Evolutionary conservation across 2,888 invertebrate genomes (phyloP).

Genomic region (Eilema sororculum): DNA sequence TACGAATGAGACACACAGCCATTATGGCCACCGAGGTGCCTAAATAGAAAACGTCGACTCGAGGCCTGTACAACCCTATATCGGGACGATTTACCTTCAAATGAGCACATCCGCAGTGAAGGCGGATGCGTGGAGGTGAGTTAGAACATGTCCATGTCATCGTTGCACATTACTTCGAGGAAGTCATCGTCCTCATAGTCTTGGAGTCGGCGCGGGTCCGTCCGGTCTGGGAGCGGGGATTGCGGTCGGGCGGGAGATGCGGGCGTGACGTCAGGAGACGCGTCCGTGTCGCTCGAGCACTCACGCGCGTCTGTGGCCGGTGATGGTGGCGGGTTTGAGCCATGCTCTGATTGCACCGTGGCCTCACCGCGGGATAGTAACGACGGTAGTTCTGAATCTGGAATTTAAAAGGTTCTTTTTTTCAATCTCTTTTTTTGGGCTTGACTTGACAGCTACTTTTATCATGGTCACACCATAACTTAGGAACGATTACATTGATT

Average conservation of each 20-base stretch:
- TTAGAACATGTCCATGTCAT: slow-evolving; percentile 91
- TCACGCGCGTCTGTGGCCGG: slow-evolving; percentile 92
- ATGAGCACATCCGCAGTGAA: not conserved
- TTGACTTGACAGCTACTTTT: not conserved
- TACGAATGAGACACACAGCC: slow-evolving; percentile 12
- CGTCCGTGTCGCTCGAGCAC: slow-evolving; percentile 89
- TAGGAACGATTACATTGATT: too few species aligned
- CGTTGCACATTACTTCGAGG: slow-evolving; percentile 90
- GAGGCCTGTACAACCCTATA: not conserved
- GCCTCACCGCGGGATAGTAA: slow-evolving; percentile 89
- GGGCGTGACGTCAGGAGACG: slow-evolving; percentile 39
- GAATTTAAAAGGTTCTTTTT: slow-evolving; percentile 6
- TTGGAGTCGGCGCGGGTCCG: slow-evolving; percentile 64
- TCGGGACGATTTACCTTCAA: not conserved
- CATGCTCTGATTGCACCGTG: slow-evolving; percentile 84
- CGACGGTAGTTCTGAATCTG: slow-evolving; percentile 88
- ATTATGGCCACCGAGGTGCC: not conserved
- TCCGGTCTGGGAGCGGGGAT: slow-evolving; percentile 40
- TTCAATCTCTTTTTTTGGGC: not conserved
- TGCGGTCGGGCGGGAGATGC: slow-evolving; percentile 49
- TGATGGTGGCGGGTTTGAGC: slow-evolving; percentile 93
- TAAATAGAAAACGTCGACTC: not conserved
- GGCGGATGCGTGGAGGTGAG: not conserved
- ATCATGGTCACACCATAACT: not conserved
- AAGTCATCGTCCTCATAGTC: slow-evolving; percentile 90